A percentile compares a stretch with the other conserved stretches of the same genome.
Evolutionary conservation across 2,888 invertebrate species (phyloP).

Genomic region (Drosophila cognata): DNA sequence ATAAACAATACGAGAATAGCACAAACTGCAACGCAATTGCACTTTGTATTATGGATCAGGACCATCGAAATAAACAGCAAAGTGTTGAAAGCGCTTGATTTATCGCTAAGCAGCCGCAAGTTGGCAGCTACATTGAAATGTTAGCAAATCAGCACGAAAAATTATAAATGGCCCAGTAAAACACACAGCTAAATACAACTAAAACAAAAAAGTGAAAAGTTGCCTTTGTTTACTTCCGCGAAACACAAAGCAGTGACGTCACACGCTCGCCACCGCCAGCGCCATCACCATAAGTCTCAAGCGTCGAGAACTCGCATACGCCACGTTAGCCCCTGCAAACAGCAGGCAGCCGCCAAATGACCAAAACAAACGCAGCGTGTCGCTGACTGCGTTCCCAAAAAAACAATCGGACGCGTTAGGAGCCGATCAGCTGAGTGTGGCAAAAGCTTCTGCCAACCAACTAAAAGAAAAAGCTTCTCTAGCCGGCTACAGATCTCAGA

Average conservation of each 20-base stretch:
- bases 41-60: constrained; percentile 42
- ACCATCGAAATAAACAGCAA: constrained; percentile 53
- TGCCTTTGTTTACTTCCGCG: constrained; percentile 75
- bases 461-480: constrained; percentile 45
- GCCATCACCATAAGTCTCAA: constrained; percentile 25
- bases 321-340: constrained; percentile 33
- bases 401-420: constrained; percentile 52
- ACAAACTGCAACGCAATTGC: constrained; percentile 68
- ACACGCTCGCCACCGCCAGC: constrained; percentile 25
- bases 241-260: constrained; percentile 76
- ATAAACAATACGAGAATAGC: constrained; percentile 45
- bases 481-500: constrained; percentile 58
- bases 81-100: constrained; percentile 70
- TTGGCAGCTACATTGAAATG: constrained; percentile 13
- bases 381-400: constrained; percentile 24
- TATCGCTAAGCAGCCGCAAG: constrained; percentile 62
- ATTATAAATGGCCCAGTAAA: constrained; percentile 18
- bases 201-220: constrained; percentile 36
- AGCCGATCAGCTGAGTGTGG: constrained; percentile 71
- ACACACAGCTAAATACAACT: constrained; percentile 4
- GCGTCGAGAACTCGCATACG: constrained; percentile 54
- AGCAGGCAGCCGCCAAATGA: constrained; percentile 40
- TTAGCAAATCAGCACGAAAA: constrained; percentile 24
- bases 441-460: constrained; percentile 53
- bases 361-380: constrained; percentile 73